Conservation (phyloP, 2,113 vertebrate genomes). For the Hippocampus mohnikei region DNA sequence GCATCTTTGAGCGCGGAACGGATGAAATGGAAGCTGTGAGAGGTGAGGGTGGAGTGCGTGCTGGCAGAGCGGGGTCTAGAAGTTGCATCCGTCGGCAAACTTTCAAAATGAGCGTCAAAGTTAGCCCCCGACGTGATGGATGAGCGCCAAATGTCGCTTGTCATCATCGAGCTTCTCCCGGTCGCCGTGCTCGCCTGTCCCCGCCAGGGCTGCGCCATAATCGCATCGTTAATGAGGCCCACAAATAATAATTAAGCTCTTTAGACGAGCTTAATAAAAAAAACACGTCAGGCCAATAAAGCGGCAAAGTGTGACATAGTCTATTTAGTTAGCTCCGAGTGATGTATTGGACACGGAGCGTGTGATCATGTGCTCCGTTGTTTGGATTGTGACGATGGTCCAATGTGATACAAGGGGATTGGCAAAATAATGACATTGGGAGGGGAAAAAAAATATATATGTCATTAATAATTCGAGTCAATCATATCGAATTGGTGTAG, state of each 20-base stretch:
- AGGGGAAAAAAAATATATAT: too few species aligned
- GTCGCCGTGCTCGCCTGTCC: conserved; percentile 53
- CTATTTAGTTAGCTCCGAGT: conserved; percentile 41
- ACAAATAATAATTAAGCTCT: conserved; percentile 59
- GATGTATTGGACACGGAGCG: conserved; percentile 32
- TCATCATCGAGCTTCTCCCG: conserved; percentile 73
- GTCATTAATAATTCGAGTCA: too few species aligned
- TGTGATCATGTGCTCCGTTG: neutral
- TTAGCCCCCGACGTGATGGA: conserved; percentile 75
- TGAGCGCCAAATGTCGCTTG: conserved; percentile 70
- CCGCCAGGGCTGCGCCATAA: conserved; percentile 24
- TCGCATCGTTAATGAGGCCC: conserved; percentile 51
- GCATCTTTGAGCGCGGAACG: conserved; percentile 66
- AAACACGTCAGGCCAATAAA: conserved; percentile 50
- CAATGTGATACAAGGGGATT: neutral
- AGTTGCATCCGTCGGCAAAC: conserved; percentile 73
- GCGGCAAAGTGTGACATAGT: conserved; percentile 30
- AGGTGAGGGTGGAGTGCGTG: neutral
- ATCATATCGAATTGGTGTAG: too few species aligned
- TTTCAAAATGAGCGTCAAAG: conserved; percentile 74
- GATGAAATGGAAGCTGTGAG: conserved; percentile 6
- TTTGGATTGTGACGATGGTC: neutral
- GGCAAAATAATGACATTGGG: too few species aligned
- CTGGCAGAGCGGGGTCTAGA: conserved; percentile 1
- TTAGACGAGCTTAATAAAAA: conserved; percentile 58